Percentiles rank a stretch among this genome's conserved stretches.
Conservation (phyloP, 1,140 invertebrate genomes). For the Thalassaphorura encarpata region DNA sequence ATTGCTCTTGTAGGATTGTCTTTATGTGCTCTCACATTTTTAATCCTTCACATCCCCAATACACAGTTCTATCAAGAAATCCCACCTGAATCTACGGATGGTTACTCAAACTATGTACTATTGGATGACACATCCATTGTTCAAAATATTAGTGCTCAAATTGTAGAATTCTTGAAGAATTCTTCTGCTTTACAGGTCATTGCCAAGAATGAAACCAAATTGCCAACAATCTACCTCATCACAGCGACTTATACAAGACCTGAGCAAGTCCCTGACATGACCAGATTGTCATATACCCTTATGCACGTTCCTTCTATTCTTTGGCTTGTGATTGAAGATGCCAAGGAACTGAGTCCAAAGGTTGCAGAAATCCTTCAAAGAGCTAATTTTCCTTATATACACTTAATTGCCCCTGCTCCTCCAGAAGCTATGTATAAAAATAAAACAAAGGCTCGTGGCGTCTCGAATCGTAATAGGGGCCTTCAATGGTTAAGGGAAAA, state of each 20-base stretch:
- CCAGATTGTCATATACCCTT: slow-evolving; percentile 75
- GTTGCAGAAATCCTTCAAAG: slow-evolving; percentile 55
- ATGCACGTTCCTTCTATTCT: slow-evolving; percentile 73
- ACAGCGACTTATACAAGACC: slow-evolving; percentile 81
- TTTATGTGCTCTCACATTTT: too few relatives aligned
- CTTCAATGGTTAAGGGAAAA: slow-evolving; percentile 73
- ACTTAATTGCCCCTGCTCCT: slow-evolving; percentile 74
- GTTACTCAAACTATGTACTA: too few relatives aligned
- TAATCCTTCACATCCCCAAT: too few relatives aligned
- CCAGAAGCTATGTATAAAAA: slow-evolving; percentile 52
- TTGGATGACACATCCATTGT: too few relatives aligned
- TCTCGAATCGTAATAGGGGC: slow-evolving; percentile 79
- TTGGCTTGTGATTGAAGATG: slow-evolving; percentile 89
- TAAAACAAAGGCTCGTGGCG: slow-evolving; percentile 78
- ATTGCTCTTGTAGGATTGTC: too few relatives aligned
- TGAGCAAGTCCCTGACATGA: slow-evolving; percentile 84
- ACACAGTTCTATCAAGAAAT: too few relatives aligned
- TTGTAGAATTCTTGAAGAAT: too few relatives aligned
- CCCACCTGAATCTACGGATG: too few relatives aligned
- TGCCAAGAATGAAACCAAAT: slow-evolving; percentile 3
- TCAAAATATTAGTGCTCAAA: too few relatives aligned
- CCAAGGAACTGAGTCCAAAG: slow-evolving; percentile 47
- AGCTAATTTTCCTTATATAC: slow-evolving; percentile 57
- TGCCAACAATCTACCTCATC: slow-evolving; percentile 57
- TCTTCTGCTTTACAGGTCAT: too few relatives aligned